A percentile compares a stretch with the other conserved stretches of the same genome.
These are phyloP conservation scores for Artemia franciscana DNA, from an alignment of 1,140 invertebrate genomes.

Conservation along the genomic window DNA sequence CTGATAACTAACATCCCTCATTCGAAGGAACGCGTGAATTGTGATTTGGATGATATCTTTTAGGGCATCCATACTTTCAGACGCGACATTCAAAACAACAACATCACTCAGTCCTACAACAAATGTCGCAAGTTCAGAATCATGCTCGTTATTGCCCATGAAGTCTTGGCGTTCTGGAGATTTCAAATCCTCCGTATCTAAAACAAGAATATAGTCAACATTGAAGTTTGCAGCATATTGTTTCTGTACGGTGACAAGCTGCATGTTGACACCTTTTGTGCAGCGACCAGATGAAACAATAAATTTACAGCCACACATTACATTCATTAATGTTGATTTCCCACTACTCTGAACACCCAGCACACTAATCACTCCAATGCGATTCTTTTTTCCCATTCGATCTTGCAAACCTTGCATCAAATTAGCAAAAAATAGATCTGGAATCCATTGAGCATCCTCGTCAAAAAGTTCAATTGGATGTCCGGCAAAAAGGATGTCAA, in stretches of 20 bases:
- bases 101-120: not conserved
- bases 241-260: not conserved
- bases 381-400: not conserved
- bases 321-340: not conserved
- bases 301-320: not conserved
- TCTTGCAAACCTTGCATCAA: not conserved
- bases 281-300: not conserved
- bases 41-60: not conserved
- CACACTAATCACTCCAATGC: not conserved
- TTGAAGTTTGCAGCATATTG: not conserved
- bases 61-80: not conserved
- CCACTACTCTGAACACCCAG: constrained; percentile 3
- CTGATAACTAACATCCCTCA: not conserved
- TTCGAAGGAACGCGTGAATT: not conserved
- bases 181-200: not conserved
- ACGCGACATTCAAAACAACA: not conserved
- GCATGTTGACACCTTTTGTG: constrained; percentile 3
- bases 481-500: not conserved
- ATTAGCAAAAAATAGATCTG: not conserved
- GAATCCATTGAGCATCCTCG: not conserved
- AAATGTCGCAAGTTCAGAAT: not conserved
- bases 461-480: not conserved
- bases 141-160: not conserved
- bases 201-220: not conserved
- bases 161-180: not conserved